Conservation (phyloP, 2,797 vertebrate genomes). For the Sternarchorhynchus goeldii region DNA sequence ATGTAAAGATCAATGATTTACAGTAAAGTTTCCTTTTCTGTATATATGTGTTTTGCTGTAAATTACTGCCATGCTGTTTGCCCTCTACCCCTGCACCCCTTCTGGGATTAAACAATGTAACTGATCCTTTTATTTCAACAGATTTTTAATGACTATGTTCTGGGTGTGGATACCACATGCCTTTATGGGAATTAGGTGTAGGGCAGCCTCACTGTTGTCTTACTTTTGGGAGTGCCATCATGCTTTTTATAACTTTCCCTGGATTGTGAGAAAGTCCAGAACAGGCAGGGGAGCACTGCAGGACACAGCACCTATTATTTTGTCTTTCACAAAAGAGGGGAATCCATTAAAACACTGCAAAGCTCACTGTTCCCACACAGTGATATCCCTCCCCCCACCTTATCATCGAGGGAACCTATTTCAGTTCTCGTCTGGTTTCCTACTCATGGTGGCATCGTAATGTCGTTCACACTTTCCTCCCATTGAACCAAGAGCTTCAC, state of each 20-base stretch:
- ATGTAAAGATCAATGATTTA: neutral
- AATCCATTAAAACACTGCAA: conserved; percentile 53
- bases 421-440: conserved; percentile 27
- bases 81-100: neutral
- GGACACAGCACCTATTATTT: conserved; percentile 65
- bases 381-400: conserved; percentile 30
- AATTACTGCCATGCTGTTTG: neutral
- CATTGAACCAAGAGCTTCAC: conserved; percentile 8
- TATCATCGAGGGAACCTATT: conserved; percentile 39
- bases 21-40: neutral
- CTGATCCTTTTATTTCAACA: neutral
- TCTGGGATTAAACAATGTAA: neutral
- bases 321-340: conserved; percentile 49
- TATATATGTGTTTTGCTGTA: neutral
- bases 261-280: conserved; percentile 23
- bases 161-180: neutral
- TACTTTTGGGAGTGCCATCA: conserved; percentile 6
- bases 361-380: conserved; percentile 37
- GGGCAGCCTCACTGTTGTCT: neutral
- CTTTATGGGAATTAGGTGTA: conserved; percentile 8
- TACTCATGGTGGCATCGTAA: conserved; percentile 14
- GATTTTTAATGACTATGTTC: neutral
- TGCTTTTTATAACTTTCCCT: conserved; percentile 14
- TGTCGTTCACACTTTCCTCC: conserved; percentile 11
- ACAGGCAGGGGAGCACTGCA: conserved; percentile 59